Conservation (phyloP, 2,113 vertebrate species). For the Takifugu bimaculatus region DNA sequence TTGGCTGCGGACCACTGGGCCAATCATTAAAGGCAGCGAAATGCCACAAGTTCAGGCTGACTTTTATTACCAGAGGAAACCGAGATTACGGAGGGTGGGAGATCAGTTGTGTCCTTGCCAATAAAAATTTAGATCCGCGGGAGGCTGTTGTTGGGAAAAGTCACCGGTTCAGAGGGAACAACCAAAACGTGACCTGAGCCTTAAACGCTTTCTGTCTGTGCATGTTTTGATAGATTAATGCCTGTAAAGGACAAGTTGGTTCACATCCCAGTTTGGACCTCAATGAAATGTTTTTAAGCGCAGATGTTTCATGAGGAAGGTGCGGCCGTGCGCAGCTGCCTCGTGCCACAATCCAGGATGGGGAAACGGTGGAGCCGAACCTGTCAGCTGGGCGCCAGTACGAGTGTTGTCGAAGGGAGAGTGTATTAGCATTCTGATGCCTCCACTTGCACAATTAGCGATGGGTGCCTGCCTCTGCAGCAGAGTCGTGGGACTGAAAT, state of each 20-base stretch:
- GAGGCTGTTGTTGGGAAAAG: conserved; percentile 28
- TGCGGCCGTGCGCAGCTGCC: too few relatives aligned
- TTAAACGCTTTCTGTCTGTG: background rate
- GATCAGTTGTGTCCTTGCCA: conserved; percentile 61
- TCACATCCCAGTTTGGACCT: too few relatives aligned
- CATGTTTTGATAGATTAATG: background rate
- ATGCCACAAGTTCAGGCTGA: conserved; percentile 64
- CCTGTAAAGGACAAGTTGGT: too few relatives aligned
- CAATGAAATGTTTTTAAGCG: too few relatives aligned
- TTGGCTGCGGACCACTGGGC: conserved; percentile 65
- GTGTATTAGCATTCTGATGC: too few relatives aligned
- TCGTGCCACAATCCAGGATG: too few relatives aligned
- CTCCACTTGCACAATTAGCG: too few relatives aligned
- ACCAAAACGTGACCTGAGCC: conserved; percentile 17
- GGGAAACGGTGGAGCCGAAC: too few relatives aligned
- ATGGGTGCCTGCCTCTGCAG: background rate
- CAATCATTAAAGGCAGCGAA: conserved; percentile 70
- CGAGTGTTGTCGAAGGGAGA: too few relatives aligned
- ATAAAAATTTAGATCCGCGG: conserved; percentile 50
- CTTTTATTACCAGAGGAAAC: conserved; percentile 66
- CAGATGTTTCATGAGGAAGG: too few relatives aligned
- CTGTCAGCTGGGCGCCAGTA: too few relatives aligned
- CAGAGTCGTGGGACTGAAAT: too few relatives aligned
- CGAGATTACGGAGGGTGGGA: conserved; percentile 58
- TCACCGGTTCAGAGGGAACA: conserved; percentile 6